A percentile compares a stretch with the other conserved stretches of the same genome.
phyloP scores from a whole-genome alignment of 2,888 invertebrate genomes.

The Andrena flavipes region DNA sequence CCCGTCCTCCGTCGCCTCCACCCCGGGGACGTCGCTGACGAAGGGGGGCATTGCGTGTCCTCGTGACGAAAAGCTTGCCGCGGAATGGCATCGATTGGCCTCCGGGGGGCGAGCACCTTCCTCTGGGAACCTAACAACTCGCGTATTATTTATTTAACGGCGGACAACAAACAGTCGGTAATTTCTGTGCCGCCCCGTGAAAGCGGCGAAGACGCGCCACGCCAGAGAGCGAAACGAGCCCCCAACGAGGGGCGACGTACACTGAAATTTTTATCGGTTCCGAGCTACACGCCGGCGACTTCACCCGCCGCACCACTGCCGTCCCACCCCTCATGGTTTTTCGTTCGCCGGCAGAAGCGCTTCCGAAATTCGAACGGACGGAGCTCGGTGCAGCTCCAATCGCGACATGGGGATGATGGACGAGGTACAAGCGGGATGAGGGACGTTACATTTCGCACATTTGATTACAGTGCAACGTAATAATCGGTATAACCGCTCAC shows the following conservation, averaged over 20 bases:
- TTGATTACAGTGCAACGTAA: neutral
- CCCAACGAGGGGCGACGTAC: slow-evolving; percentile 51
- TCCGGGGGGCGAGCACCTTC: slow-evolving; percentile 17
- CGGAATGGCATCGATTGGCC: slow-evolving; percentile 65
- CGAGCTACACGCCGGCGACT: slow-evolving; percentile 10
- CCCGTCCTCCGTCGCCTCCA: neutral
- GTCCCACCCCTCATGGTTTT: neutral
- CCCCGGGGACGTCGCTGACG: slow-evolving; percentile 44
- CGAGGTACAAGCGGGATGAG: neutral
- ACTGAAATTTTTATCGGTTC: slow-evolving; percentile 63
- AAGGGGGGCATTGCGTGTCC: slow-evolving; percentile 39
- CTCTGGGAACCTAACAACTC: slow-evolving; percentile 62
- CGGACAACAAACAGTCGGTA: slow-evolving; percentile 59
- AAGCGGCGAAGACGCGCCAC: slow-evolving; percentile 32
- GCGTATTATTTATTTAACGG: slow-evolving; percentile 70
- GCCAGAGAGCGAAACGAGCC: slow-evolving; percentile 30
- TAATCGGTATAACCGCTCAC: too few species aligned
- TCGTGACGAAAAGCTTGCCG: slow-evolving; percentile 47
- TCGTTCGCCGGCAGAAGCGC: neutral
- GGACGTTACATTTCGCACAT: neutral
- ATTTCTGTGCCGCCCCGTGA: slow-evolving; percentile 51
- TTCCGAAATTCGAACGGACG: neutral
- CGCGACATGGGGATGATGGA: neutral
- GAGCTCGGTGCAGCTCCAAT: neutral
- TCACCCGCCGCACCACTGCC: slow-evolving; percentile 27